A percentile compares a stretch with the other conserved stretches of the same genome.
Conservation (phyloP, 2,888 invertebrate species). For the Epiblema foenella region DNA sequence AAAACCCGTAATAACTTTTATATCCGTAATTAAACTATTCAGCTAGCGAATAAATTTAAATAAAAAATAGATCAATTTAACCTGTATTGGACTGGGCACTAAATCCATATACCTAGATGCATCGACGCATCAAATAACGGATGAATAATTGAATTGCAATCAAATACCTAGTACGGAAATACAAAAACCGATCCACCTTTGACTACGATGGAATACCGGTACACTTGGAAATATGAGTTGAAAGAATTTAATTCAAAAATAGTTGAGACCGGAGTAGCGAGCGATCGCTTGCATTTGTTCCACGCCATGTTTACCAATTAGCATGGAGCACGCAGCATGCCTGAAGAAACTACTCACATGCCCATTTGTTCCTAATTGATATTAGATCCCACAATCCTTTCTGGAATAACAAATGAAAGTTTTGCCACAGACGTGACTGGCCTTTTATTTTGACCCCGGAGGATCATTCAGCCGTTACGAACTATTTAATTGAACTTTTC, state of each 20-base stretch:
- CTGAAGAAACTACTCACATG: constrained; percentile 55
- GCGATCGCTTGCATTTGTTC: constrained; percentile 63
- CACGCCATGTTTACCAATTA: constrained; percentile 77
- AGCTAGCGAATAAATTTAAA: constrained; percentile 26
- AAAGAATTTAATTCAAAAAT: constrained; percentile 81
- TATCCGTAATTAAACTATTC: constrained; percentile 12
- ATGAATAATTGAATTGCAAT: constrained; percentile 76
- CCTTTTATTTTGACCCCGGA: not conserved
- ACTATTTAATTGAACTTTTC: not conserved
- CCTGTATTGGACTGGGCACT: constrained; percentile 9
- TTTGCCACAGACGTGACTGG: constrained; percentile 25
- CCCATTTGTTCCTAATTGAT: constrained; percentile 62
- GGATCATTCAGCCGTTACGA: not conserved
- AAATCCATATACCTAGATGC: constrained; percentile 37
- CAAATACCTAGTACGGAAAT: constrained; percentile 71
- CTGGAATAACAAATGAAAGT: constrained; percentile 45
- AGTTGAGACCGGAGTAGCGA: constrained; percentile 59
- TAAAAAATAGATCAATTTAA: constrained; percentile 32
- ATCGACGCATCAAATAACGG: constrained; percentile 61
- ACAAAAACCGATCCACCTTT: constrained; percentile 61
- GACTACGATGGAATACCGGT: constrained; percentile 61
- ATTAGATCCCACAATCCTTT: constrained; percentile 64
- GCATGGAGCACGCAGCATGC: constrained; percentile 54
- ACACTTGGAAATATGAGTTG: constrained; percentile 69
- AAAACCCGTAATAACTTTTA: not conserved